A percentile compares a stretch with the other conserved stretches of the same genome.
Conservation (phyloP, 2,888 invertebrate genomes). For the Deilephila elpenor region DNA sequence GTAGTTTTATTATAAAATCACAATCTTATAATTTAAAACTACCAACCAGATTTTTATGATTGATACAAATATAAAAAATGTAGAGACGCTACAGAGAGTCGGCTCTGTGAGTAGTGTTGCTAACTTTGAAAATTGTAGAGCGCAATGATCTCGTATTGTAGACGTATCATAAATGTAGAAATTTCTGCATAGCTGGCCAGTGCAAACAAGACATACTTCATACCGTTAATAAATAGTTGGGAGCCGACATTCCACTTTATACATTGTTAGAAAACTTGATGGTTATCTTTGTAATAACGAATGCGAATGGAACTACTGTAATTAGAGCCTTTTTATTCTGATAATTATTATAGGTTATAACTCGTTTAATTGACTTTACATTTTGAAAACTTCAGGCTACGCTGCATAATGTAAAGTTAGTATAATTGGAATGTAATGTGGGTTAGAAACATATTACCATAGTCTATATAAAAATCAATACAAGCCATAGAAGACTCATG, state of each 20-base stretch:
- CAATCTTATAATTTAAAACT: too few species aligned
- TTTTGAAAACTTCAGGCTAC: neutral
- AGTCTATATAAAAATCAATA: neutral
- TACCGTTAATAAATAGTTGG: conserved; percentile 19
- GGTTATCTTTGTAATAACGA: conserved; percentile 46
- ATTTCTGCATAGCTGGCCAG: conserved; percentile 3
- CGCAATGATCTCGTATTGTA: neutral
- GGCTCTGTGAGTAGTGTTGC: neutral
- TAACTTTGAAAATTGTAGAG: neutral
- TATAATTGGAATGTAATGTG: neutral
- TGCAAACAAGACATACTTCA: conserved; percentile 2
- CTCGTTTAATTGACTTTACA: neutral
- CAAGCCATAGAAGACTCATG: neutral
- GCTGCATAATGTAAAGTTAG: neutral
- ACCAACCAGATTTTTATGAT: too few species aligned
- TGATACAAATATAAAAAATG: too few species aligned
- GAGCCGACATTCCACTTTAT: conserved; percentile 29
- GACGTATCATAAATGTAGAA: neutral
- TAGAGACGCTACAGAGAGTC: neutral
- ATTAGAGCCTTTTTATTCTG: conserved; percentile 37
- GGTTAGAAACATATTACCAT: neutral
- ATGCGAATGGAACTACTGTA: conserved; percentile 37
- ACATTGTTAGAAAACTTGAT: conserved; percentile 44
- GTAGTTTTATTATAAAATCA: too few species aligned
- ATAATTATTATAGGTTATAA: neutral